Percentiles rank a stretch among this genome's conserved stretches.
Evolutionary conservation across 2,797 vertebrate species (phyloP).

Genomic region (Hemibagrus guttatus): DNA sequence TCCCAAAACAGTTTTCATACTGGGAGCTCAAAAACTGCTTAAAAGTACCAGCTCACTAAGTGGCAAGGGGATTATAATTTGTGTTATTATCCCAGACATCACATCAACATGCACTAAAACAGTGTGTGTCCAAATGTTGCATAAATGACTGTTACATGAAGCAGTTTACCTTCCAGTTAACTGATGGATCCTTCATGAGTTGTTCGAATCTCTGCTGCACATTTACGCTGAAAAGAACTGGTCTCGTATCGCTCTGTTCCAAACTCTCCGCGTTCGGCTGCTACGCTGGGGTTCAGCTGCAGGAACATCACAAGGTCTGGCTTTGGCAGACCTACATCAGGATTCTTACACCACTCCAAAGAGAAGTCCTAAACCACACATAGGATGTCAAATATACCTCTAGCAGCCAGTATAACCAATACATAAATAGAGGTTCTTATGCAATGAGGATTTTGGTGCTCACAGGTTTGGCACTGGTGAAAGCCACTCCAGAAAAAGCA

Average conservation of each 20-base stretch:
- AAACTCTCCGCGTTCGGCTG: constrained; percentile 80
- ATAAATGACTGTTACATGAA: background rate
- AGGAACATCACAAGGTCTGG: constrained; percentile 94
- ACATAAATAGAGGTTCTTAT: background rate
- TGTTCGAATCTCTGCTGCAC: constrained; percentile 78
- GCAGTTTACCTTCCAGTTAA: constrained; percentile 88
- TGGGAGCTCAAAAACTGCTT: background rate
- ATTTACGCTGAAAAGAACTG: constrained; percentile 77
- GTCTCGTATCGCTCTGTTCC: constrained; percentile 88
- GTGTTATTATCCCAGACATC: no score
- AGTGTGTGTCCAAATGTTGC: background rate
- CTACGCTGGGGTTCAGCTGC: constrained; percentile 73
- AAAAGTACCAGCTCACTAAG: background rate
- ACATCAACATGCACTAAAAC: background rate
- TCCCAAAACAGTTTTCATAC: background rate
- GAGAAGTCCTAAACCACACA: constrained; percentile 78
- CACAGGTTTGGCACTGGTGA: constrained; percentile 91
- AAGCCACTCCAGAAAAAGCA: constrained; percentile 94
- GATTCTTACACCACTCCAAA: constrained; percentile 89
- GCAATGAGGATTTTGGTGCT: constrained; percentile 57
- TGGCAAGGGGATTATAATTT: background rate
- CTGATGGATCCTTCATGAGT: constrained; percentile 80
- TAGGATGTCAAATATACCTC: background rate
- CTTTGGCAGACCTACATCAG: constrained; percentile 90
- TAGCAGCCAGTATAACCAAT: background rate